Evolutionary conservation across 2,113 vertebrate species (phyloP), one percentile per base, ranked within the genome.

Genomic region (Halichoeres trimaculatus): DNA sequence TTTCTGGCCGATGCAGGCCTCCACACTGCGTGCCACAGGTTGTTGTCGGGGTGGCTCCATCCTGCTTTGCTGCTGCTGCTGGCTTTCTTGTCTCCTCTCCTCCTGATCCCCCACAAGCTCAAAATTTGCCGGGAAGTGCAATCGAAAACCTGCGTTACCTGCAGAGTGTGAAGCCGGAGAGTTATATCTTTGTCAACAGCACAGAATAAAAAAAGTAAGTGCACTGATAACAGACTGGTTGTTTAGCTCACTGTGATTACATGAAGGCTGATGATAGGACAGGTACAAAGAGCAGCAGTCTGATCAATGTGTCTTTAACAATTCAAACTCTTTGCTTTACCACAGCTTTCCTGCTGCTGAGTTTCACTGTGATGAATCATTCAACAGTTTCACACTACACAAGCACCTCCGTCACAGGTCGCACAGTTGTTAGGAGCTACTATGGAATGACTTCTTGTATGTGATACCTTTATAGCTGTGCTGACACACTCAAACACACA

Each of bases 101-200:
- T 65, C 83, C 74, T 73, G 86, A 78, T 88, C 87, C 38, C 83
- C 84, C 12, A 65, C 69, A 22, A 84, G 85, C 59, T 91, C 92
- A 78, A 93, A 90, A 48, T 65, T 89, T 34, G 88, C 90, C 10
- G 92, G 86, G 64, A 91, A 93, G 90, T 88, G 91, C 89, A 89
- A 91, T 84, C 91, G 92, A 85, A 93, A 90, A 69, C 88, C 94
- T 86, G 93, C 93, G 82, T 92, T 94, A 83, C 93, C 94, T 95
- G 88, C 61, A 63, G 66, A 80, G 63, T 54, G 67, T 74, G 59
- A 76, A 82, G 61, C 74, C 48, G 16, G 50, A 77, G 41, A 62
- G 51, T 85, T 75, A 69, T 62, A 74, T 81, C 73, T 78, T 73
- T 51, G 56, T 45, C 66, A 52, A 51, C 54, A 76, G 74, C 40